Evolutionary conservation across 1,140 invertebrate genomes (phyloP), one percentile per base, ranked within the genome.

Genomic region (Formica selysi): DNA sequence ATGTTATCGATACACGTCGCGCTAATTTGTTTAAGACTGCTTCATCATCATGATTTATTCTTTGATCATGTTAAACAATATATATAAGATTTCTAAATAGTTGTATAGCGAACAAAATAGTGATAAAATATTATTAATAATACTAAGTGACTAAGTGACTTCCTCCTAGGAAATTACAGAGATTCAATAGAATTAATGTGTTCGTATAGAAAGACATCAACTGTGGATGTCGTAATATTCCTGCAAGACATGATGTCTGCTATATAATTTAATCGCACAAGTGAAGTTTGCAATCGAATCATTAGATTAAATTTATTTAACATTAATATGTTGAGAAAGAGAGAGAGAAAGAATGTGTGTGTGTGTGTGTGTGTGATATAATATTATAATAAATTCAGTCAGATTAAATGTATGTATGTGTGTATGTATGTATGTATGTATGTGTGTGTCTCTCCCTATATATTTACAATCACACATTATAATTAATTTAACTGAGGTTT

Each of bases 1-100:
- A 87, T 65, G 67, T 67, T 83, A 64, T 61, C 19, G 44, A 54
- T 62, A 80, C 29, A 74, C 83, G 86, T 90, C 86, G 88, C 90
- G 88, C 87, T 87, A 89, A 93, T 90, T 92, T 89, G 65, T 84
- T 87, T 92, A 94, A 94, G 93, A 93, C 92, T 94, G 92, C 89
- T 92, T 92, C 86, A 73, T 90, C 57, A 86, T 54, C 32, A 87
- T 86, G 22, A 85, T 89, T 89, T 86, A 64, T 84, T 78, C 3
- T 86, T 74, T 38, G 65, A 89, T 61, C 86, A 86, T 51, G 54
- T 81, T 61, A 11, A 73, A 70, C 68, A 26, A 65, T 86, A 71
- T 74, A 64, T 38, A 62, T 90, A 90, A 71, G 57, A 86, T 65
- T 57, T 84, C 62, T 57, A 80, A 88, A 70, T 73, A 86, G 38